phyloP scores from a whole-genome alignment of 1,140 invertebrate species.

The Tribolium castaneum region DNA sequence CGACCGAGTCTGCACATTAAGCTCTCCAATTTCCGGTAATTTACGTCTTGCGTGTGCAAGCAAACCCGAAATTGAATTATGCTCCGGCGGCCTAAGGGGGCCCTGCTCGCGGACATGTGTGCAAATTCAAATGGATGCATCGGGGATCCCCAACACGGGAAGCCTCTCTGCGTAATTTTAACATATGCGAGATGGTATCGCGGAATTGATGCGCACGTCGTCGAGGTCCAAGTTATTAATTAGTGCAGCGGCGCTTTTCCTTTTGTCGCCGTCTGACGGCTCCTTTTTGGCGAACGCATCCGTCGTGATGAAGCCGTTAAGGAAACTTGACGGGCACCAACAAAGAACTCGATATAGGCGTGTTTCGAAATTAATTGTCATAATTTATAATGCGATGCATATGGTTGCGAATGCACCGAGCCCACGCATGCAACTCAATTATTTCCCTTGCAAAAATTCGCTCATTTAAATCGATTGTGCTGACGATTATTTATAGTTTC shows the following conservation, averaged over 20 bases:
- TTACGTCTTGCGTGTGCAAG: constrained; percentile 37
- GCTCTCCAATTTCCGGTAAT: constrained; percentile 42
- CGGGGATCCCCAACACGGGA: constrained; percentile 34
- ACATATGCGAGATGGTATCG: constrained; percentile 38
- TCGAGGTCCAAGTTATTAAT: constrained; percentile 23
- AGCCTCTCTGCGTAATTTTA: constrained; percentile 42
- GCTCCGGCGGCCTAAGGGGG: background rate
- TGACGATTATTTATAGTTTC: background rate
- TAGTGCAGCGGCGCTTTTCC: background rate
- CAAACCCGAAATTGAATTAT: constrained; percentile 39
- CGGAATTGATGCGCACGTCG: background rate
- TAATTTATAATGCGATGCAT: constrained; percentile 26
- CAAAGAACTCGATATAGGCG: background rate
- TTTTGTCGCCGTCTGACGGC: background rate
- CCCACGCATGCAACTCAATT: constrained; percentile 18
- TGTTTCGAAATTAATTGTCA: constrained; percentile 18
- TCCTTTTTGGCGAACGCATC: background rate
- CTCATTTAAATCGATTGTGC: background rate
- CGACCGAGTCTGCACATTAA: constrained; percentile 34
- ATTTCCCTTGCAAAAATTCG: background rate
- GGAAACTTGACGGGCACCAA: background rate
- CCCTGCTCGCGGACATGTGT: background rate
- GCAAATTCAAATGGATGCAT: constrained; percentile 38
- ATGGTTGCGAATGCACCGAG: background rate
- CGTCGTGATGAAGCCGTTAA: constrained; percentile 17